Conservation (phyloP, 2,888 invertebrate genomes). For the Harmothoe impar region DNA sequence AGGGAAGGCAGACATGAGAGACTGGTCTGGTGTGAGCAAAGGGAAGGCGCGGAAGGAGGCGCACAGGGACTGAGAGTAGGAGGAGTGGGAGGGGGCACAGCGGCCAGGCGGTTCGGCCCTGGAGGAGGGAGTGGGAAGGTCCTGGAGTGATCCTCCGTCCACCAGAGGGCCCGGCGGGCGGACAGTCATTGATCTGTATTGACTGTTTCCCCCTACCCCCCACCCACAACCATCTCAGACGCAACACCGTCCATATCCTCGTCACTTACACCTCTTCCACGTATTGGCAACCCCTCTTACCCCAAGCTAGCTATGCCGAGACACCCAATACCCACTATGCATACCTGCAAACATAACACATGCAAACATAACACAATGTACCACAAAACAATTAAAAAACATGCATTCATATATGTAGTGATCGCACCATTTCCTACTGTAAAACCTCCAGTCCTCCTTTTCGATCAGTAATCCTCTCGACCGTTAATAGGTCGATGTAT, state of each 20-base stretch:
- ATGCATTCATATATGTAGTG: too few relatives aligned
- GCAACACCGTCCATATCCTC: slow-evolving; percentile 10
- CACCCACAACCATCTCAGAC: not conserved
- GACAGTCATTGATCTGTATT: slow-evolving; percentile 37
- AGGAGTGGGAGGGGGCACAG: not conserved
- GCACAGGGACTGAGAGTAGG: not conserved
- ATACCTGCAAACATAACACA: too few relatives aligned
- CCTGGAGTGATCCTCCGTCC: slow-evolving; percentile 36
- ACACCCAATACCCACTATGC: too few relatives aligned
- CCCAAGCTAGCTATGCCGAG: not conserved
- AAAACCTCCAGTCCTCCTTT: too few relatives aligned
- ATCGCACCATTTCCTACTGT: too few relatives aligned
- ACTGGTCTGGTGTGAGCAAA: slow-evolving; percentile 12
- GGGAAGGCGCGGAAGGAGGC: not conserved
- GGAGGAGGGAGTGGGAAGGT: slow-evolving; percentile 26
- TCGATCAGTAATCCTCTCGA: too few relatives aligned
- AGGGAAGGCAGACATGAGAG: not conserved
- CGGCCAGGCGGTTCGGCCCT: not conserved
- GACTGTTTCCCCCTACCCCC: not conserved
- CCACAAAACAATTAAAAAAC: too few relatives aligned
- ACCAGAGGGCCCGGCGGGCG: slow-evolving; percentile 28
- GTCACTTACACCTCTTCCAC: not conserved
- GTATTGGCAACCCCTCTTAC: slow-evolving; percentile 1
- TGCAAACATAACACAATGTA: too few relatives aligned
- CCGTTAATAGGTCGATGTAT: too few relatives aligned